A percentile compares a stretch with the other conserved stretches of the same genome.
Conservation (phyloP, 2,888 invertebrate species). For the Cecidostiba fungosa region DNA sequence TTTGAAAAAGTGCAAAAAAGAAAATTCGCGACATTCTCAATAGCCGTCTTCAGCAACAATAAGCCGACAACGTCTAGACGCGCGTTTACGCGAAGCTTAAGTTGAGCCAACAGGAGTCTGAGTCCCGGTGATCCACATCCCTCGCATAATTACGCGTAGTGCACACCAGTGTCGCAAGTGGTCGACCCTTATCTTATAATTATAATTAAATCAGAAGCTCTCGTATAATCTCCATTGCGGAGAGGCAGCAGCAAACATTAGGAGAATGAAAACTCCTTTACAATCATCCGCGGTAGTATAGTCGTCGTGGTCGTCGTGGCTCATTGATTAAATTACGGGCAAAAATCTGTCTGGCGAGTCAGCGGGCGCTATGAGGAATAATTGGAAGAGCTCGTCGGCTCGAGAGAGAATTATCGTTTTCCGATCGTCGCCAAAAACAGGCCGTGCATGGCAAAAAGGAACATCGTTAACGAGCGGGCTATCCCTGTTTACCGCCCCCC, state of each 20-base stretch:
- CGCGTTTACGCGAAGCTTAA: background rate
- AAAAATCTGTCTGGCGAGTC: background rate
- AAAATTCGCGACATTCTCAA: background rate
- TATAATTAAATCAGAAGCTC: background rate
- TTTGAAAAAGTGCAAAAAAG: no score
- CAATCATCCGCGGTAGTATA: no score
- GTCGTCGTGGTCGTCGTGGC: background rate
- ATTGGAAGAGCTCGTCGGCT: conserved; percentile 32
- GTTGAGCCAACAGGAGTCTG: background rate
- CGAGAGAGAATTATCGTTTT: conserved; percentile 37
- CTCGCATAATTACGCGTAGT: background rate
- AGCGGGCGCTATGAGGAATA: conserved; percentile 1
- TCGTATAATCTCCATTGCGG: background rate
- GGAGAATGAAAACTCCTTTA: background rate
- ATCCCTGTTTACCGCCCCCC: background rate
- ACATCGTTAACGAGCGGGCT: conserved; percentile 1
- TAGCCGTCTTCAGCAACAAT: background rate
- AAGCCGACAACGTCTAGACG: background rate
- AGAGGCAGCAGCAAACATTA: background rate
- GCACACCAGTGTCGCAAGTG: background rate
- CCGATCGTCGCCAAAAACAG: conserved; percentile 16
- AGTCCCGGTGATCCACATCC: background rate
- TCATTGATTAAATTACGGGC: background rate
- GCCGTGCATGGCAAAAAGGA: conserved; percentile 6
- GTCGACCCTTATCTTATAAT: background rate